Evolutionary conservation across 2,797 vertebrate genomes (phyloP), one percentile per base, ranked within the genome.

Genomic region (Geotrypetes seraphini): DNA sequence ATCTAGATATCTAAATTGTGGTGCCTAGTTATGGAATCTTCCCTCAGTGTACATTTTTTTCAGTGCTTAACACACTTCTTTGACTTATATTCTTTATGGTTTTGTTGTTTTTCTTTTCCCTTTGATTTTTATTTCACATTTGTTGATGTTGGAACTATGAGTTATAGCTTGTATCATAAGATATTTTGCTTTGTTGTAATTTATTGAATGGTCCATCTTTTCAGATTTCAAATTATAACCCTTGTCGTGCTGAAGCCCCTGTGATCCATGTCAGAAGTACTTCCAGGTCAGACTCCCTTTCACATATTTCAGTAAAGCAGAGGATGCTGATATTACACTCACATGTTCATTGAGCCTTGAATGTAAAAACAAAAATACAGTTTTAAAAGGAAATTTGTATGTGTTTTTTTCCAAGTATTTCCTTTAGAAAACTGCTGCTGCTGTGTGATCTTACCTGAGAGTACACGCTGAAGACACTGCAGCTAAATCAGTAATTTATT

Each of bases 191-290:
- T 63, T 60, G 36, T 50, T 80, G 75, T 81, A 78, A 81, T 73
- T 63, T 78, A 51, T 76, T 56, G 58, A 75, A 71, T 69, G 57
- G 63, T 81, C 56, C 60, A 66, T 77, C 62, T 83, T 80, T 83
- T 76, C 78, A 87, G 82, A 80, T 84, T 71, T 72, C 71, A 76
- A 63, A 67, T 73, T 75, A 49, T 81, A 82, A 75, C 60, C 65
- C 44, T 59, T 66, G 64, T 70, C 78, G 73, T 75, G 74, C 71
- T 66, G 78, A 76, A 49, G 42, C 45, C 71, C 70, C 60, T 7
- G 62, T 50, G 69, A 78, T 47, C 78, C 77, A 77, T 84, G 78
- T 85, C 81, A 71, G 82, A 82, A 79, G 71, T 76, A 71, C 74
- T 84, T 71, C 69, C 78, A 85, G 81, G 81, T 86, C 63, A 80